These are phyloP conservation scores for Limnephilus marmoratus DNA, from an alignment of 2,888 invertebrate genomes.

Conservation along the genomic window DNA sequence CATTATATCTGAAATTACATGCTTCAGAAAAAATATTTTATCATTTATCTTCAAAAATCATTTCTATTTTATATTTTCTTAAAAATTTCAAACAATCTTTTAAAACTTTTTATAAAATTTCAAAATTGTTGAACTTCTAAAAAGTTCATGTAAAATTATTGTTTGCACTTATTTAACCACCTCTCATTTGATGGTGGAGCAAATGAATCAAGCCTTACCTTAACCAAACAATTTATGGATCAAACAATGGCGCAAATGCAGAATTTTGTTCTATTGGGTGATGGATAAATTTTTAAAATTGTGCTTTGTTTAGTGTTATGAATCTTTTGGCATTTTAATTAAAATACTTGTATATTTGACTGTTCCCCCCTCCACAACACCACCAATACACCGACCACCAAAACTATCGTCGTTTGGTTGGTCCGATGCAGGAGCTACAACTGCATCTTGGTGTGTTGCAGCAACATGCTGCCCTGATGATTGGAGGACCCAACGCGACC, in stretches of 20 bases:
- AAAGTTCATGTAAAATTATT: not conserved
- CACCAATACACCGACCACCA: conserved; percentile 68
- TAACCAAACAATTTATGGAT: not conserved
- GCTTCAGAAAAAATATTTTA: conserved; percentile 50
- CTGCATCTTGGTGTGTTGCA: conserved; percentile 95
- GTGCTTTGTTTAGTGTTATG: conserved; percentile 67
- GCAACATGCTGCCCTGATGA: conserved; percentile 95
- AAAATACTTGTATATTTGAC: conserved; percentile 68
- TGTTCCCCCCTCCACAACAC: conserved; percentile 40
- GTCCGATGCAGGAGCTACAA: conserved; percentile 87
- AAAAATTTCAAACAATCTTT: not conserved
- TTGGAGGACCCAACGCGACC: conserved; percentile 93
- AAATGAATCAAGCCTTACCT: not conserved
- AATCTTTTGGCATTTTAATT: conserved; percentile 68
- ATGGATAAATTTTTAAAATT: conserved; percentile 24
- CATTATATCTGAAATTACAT: not conserved
- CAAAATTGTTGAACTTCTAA: not conserved
- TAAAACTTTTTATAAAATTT: not conserved
- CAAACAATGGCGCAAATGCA: not conserved
- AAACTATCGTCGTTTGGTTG: conserved; percentile 69
- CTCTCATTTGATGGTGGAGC: not conserved
- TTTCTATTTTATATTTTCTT: conserved; percentile 30
- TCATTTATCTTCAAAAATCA: conserved; percentile 50
- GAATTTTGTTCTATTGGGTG: not conserved
- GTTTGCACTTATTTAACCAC: not conserved